These are phyloP conservation scores for Ormyrus nitidulus DNA, from an alignment of 2,888 invertebrate genomes.

Conservation along the genomic window DNA sequence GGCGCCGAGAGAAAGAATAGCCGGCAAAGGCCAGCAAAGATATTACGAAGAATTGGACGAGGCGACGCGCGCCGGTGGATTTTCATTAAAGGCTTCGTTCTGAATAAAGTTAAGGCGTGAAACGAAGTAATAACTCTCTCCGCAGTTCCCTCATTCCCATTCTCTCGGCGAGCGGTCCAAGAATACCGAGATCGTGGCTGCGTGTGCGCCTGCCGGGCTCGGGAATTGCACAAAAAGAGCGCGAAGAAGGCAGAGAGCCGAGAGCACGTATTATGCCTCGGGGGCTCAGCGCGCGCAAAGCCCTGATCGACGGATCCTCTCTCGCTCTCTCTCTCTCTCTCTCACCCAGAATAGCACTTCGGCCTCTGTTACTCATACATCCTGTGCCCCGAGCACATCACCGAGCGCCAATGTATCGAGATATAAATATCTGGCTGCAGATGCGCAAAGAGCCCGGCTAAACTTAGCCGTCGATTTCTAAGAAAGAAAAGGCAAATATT, in stretches of 20 bases:
- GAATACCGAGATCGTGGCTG: constrained; percentile 45
- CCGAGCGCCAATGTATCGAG: constrained; percentile 36
- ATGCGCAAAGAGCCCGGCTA: constrained; percentile 26
- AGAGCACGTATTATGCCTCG: constrained; percentile 43
- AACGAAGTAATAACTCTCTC: constrained; percentile 50
- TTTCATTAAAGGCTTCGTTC: constrained; percentile 50
- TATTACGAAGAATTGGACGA: background rate
- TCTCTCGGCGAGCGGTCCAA: constrained; percentile 41
- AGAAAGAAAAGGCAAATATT: background rate
- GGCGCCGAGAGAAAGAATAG: background rate
- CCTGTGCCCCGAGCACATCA: constrained; percentile 68
- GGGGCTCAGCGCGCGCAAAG: background rate
- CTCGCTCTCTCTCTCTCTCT: constrained; percentile 52
- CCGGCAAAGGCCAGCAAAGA: constrained; percentile 11
- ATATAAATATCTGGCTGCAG: constrained; percentile 45
- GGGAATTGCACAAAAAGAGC: constrained; percentile 26
- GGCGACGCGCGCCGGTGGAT: constrained; percentile 35
- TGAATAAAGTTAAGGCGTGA: constrained; percentile 54
- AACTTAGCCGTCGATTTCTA: background rate
- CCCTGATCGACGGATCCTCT: constrained; percentile 52
- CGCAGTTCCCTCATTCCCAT: constrained; percentile 2
- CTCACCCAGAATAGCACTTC: constrained; percentile 71
- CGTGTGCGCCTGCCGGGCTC: constrained; percentile 12
- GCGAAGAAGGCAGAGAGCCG: background rate
- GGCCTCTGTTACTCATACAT: constrained; percentile 70